phyloP scores from a whole-genome alignment of 2,797 vertebrate species.

The Anniella stebbinsi region DNA sequence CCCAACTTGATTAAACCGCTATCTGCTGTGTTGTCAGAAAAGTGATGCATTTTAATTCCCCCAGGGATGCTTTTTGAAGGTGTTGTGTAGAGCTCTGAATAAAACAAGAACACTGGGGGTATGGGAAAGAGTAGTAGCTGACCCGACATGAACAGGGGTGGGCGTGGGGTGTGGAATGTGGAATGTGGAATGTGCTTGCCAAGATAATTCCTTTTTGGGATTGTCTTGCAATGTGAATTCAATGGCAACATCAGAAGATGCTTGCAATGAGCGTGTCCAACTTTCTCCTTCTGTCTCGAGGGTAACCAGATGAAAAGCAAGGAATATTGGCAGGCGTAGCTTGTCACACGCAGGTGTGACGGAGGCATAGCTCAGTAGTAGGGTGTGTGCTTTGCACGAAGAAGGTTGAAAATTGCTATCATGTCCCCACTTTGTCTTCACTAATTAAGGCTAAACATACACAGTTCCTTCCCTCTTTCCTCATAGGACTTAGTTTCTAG shows the following conservation, averaged over 20 bases:
- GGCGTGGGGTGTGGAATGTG: too few species aligned
- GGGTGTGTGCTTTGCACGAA: not conserved
- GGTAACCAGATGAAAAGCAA: not conserved
- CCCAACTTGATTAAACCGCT: not conserved
- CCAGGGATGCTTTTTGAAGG: not conserved
- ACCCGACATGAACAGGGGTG: not conserved
- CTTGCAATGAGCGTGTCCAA: not conserved
- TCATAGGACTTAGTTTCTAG: too few species aligned
- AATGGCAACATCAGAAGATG: not conserved
- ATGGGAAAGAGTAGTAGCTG: not conserved
- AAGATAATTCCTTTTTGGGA: not conserved
- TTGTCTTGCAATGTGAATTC: not conserved
- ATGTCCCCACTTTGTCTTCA: too few species aligned
- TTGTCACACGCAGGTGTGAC: too few species aligned
- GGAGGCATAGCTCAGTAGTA: too few species aligned
- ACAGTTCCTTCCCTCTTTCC: too few species aligned
- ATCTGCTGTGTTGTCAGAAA: not conserved
- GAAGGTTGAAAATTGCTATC: not conserved
- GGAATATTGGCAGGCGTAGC: not conserved
- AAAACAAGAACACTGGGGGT: not conserved
- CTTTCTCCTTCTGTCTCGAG: not conserved
- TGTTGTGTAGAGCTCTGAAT: not conserved
- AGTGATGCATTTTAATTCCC: conserved; percentile 8
- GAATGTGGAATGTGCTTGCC: too few species aligned
- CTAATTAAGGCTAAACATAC: too few species aligned